Conservation (phyloP, 2,888 invertebrate genomes). For the Amiota mariae region DNA sequence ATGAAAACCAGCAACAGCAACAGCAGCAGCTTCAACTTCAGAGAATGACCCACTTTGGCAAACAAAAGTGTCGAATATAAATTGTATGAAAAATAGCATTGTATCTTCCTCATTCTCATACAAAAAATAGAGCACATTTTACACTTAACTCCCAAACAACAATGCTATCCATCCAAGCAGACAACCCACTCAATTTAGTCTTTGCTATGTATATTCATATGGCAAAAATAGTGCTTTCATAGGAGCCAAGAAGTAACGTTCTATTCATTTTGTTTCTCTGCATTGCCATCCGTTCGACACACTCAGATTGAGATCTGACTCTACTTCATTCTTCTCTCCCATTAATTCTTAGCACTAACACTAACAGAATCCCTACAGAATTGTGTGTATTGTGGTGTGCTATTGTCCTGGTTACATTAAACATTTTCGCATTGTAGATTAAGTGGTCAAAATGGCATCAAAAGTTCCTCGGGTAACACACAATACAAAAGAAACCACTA, state of each 20-base stretch:
- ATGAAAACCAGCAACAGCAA: background rate
- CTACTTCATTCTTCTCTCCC: background rate
- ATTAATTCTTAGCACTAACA: background rate
- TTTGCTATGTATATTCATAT: no score
- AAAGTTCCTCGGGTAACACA: constrained; percentile 14
- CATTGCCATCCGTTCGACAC: background rate
- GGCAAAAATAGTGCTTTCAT: background rate
- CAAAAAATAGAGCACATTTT: constrained; percentile 14
- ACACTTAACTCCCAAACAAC: background rate
- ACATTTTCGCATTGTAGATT: constrained; percentile 63
- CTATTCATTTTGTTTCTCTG: constrained; percentile 1
- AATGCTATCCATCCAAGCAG: background rate
- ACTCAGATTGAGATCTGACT: background rate
- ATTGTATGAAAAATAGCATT: constrained; percentile 52
- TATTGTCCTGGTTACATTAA: constrained; percentile 65
- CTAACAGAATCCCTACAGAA: background rate
- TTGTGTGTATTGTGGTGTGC: background rate
- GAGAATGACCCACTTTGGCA: constrained; percentile 53
- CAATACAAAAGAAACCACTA: background rate
- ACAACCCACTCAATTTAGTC: background rate
- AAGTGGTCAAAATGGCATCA: constrained; percentile 59
- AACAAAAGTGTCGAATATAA: constrained; percentile 57
- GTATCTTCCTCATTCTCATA: constrained; percentile 34
- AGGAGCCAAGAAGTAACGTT: background rate
- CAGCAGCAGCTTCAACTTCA: constrained; percentile 39